These are phyloP conservation scores for Pygoscelis adeliae DNA, from an alignment of 2,113 vertebrate species.

Conservation along the genomic window DNA sequence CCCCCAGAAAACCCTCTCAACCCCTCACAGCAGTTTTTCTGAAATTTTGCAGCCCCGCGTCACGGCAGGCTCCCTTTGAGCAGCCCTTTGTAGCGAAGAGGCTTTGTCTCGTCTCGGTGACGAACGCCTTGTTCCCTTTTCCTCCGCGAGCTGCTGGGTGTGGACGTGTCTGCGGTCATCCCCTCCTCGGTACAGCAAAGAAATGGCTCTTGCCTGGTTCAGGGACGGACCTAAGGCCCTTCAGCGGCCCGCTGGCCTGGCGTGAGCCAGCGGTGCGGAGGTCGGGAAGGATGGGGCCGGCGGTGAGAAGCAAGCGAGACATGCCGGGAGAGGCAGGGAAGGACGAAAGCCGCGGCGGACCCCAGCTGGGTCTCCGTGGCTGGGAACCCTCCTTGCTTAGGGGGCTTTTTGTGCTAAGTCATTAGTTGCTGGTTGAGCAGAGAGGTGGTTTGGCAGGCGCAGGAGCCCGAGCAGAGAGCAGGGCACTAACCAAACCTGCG, in stretches of 20 bases:
- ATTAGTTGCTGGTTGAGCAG: background rate
- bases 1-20: background rate
- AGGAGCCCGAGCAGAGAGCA: background rate
- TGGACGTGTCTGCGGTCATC: rapidly evolving
- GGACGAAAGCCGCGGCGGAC: rapidly evolving
- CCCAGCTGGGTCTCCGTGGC: background rate
- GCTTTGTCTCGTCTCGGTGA: background rate
- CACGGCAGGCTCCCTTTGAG: background rate
- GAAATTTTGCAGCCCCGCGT: background rate
- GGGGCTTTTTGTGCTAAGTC: background rate
- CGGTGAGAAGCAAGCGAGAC: rapidly evolving
- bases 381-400: background rate
- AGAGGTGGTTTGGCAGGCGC: background rate
- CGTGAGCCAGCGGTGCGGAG: rapidly evolving
- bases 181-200: background rate
- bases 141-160: background rate
- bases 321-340: background rate
- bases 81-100: background rate
- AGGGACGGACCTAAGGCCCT: background rate
- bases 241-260: background rate
- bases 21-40: background rate
- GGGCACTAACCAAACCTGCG: rapidly evolving
- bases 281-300: background rate
- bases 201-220: background rate
- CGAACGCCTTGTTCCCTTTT: background rate